Evolutionary conservation across 2,113 vertebrate genomes (phyloP), one percentile per base, ranked within the genome.

Genomic region (Haemorhous mexicanus): DNA sequence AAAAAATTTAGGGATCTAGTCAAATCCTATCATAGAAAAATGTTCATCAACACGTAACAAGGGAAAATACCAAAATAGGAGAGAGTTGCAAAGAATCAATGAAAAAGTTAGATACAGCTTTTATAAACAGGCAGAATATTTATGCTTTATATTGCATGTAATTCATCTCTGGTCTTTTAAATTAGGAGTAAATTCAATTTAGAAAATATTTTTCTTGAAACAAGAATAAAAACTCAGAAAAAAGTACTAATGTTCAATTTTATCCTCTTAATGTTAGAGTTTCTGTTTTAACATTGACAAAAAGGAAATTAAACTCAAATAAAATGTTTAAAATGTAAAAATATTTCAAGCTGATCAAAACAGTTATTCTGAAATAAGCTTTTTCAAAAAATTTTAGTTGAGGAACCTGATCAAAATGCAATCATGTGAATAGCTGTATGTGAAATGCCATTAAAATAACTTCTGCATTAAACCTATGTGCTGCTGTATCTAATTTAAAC

Each of bases 401-500:
- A 95, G 13, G 33, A 90, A 72, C 7, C 6, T 43, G 24, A 63
- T 26, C 23, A 66, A 50, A 93, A 88, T 10, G 15, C 37, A 90
- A 39, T 50, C 19, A 27, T 80, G 35, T 63, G 55, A 69, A 84
- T 17, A 92, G 13, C 50, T 84, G 30, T 77, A 41, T 39, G 19
- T 30, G 81, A 90, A 95, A 91, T 46, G 41, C 26, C 2, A 75
- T 87, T 72, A 5, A 77, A 94, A 63, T 89, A 84, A 61, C 41
- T 69, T 85, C 24, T 62, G 35, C 87, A 81, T 93, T 90, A 67
- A 78, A 72, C 43, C 11, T 70, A 55, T 0, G 0, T 15, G 7
- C 7, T 77, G 28, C 22, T 77, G 46, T 55, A 66, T 81, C 46
- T 81, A 74, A 90, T 90, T 92, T 93, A 92, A 90, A 77, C 26